Evolutionary conservation across 2,888 invertebrate species (phyloP), one percentile per base, ranked within the genome.

Genomic region (Anthrax anthrax): DNA sequence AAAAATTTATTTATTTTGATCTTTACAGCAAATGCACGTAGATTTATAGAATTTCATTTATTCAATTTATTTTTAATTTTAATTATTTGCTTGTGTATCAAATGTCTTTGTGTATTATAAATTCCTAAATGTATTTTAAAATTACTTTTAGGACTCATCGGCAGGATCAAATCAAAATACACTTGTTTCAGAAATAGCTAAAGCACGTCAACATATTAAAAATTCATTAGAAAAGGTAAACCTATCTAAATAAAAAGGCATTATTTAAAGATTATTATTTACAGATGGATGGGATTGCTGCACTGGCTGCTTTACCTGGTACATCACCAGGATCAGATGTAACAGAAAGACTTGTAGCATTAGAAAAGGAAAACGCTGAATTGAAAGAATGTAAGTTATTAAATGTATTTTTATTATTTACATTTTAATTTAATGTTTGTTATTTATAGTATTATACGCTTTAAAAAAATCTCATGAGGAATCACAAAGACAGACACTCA

Each of bases 171-270:
- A 56, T 51, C 60, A 58, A 51, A 76, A 77, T 61, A 77, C 81
- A 59, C 76, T 88, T 71, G 84, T 84, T 62, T 80, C 77, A 67
- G 86, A 87, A 76, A 84, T 88, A 64, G 86, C 84, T 63, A 87
- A 84, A 74, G 85, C 85, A 67, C 80, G 86, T 64, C 82, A 85
- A 71, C 83, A 85, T 70, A 82, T 88, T 72, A 84, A 79, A 72
- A 77, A 75, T 61, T 78, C 77, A 60, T 72, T 80, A 65, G 77
- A 78, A 70, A 77, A 77, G 74, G 81, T 81, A 73, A 23, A 23
- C 8, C n/a, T n/a, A n/a, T 23, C 4, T 23, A 6, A 45, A 18
- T 23, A 39, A 42, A 41, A 18, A 19, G 39, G 18, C 37, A 38
- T 18, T 43, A 36, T 37, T 23, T 40, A 27, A n/a, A n/a, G 43